These are phyloP conservation scores for Halcyon malimbica DNA, from an alignment of 2,113 vertebrate species.

Conservation along the genomic window DNA sequence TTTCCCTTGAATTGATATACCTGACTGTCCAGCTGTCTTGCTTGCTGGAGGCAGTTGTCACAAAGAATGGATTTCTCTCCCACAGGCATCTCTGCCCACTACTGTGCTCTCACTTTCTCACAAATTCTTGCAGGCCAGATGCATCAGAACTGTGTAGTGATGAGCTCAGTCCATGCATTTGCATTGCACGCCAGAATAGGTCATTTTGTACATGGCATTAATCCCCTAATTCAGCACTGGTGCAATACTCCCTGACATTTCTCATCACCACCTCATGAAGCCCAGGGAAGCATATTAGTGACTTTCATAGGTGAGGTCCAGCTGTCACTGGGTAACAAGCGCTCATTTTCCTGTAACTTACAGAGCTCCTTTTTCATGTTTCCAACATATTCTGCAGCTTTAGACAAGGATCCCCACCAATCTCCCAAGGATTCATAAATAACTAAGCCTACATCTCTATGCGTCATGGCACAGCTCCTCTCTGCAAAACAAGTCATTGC, in stretches of 20 bases:
- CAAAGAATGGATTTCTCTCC: neutral
- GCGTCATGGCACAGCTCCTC: neutral
- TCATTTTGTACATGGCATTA: neutral
- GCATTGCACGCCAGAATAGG: neutral
- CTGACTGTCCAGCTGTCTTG: neutral
- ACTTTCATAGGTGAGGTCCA: neutral
- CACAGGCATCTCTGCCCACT: neutral
- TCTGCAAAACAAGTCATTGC: neutral
- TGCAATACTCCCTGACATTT: neutral
- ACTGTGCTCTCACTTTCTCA: accelerated
- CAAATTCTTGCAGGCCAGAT: neutral
- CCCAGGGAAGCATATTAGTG: neutral
- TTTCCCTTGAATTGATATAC: neutral
- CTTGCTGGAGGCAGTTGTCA: neutral
- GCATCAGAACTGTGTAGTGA: neutral
- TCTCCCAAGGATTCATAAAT: neutral
- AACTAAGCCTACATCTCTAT: neutral
- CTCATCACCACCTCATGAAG: neutral
- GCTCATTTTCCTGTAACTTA: neutral
- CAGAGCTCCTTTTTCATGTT: neutral
- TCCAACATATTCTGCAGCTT: neutral
- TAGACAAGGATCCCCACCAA: neutral
- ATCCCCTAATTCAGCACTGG: neutral
- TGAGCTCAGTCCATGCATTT: neutral
- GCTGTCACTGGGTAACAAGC: neutral